Conservation (phyloP, 2,888 invertebrate species). For the Mythimna albipuncta region DNA sequence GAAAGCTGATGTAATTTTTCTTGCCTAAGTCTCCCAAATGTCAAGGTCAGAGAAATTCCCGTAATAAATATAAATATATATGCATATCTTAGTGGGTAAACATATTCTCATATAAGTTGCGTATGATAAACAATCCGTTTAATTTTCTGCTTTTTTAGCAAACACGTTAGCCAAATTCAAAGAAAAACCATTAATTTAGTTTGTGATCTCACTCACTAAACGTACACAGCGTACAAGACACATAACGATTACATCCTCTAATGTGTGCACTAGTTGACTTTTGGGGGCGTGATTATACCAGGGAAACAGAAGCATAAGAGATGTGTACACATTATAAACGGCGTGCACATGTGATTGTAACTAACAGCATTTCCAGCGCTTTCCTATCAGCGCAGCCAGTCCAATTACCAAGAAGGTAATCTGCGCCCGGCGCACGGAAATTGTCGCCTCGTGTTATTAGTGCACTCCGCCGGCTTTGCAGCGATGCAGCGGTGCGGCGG, state of each 20-base stretch:
- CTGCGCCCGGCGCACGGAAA: slow-evolving; percentile 69
- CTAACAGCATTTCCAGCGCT: slow-evolving; percentile 69
- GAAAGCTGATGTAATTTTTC: slow-evolving; percentile 33
- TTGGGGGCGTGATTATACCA: slow-evolving; percentile 19
- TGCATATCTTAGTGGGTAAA: slow-evolving; percentile 22
- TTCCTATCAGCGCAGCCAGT: slow-evolving; percentile 67
- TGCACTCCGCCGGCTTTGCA: slow-evolving; percentile 61
- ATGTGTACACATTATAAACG: slow-evolving; percentile 35
- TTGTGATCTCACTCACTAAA: neutral
- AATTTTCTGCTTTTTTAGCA: slow-evolving; percentile 15
- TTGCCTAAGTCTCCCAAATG: slow-evolving; percentile 19
- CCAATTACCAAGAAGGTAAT: slow-evolving; percentile 73
- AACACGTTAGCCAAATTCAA: neutral
- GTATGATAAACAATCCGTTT: slow-evolving; percentile 8
- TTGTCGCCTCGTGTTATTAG: slow-evolving; percentile 71
- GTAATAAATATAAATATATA: slow-evolving; percentile 26
- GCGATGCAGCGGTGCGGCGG: slow-evolving; percentile 33
- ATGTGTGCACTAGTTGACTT: slow-evolving; percentile 8
- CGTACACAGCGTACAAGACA: neutral
- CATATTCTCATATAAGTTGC: slow-evolving; percentile 2
- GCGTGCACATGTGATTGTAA: slow-evolving; percentile 60
- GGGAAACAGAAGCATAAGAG: slow-evolving; percentile 15
- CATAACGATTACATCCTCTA: slow-evolving; percentile 19
- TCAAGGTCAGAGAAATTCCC: slow-evolving; percentile 26
- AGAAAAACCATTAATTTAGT: slow-evolving; percentile 3